Conservation (phyloP, 2,888 invertebrate genomes). For the Apodemia duryi region DNA sequence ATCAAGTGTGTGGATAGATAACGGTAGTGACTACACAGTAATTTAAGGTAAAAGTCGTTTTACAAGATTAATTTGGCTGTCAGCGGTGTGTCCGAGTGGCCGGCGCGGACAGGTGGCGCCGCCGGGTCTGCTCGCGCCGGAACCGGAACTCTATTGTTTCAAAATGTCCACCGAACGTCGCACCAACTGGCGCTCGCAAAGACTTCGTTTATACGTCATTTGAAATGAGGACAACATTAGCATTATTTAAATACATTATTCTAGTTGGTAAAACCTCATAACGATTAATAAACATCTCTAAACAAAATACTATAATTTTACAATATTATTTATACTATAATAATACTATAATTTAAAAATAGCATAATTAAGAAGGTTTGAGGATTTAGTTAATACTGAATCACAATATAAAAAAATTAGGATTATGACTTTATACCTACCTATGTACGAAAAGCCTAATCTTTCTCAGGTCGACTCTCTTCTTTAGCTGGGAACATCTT, state of each 20-base stretch:
- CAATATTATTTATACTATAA: no score
- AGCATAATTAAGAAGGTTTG: no score
- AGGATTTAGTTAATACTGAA: no score
- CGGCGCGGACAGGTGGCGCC: conserved; percentile 9
- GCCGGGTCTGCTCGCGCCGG: conserved; percentile 6
- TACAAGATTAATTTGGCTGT: conserved; percentile 7
- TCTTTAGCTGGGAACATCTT: no score
- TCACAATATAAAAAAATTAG: no score
- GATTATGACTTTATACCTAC: no score
- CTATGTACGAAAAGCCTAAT: no score
- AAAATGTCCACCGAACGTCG: conserved; percentile 6
- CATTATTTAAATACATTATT: neutral
- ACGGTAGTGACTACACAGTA: neutral
- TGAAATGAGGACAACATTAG: neutral
- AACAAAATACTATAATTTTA: no score
- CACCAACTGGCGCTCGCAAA: neutral
- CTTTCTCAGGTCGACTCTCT: no score
- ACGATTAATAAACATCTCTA: no score
- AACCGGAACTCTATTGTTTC: conserved; percentile 16
- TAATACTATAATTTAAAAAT: no score
- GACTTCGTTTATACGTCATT: neutral
- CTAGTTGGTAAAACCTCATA: no score
- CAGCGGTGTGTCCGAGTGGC: neutral
- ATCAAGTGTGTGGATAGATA: conserved; percentile 3
- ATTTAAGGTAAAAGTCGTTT: conserved; percentile 3